A percentile compares a stretch with the other conserved stretches of the same genome.
These are phyloP conservation scores for Xanthorhoe spadicearia DNA, from an alignment of 2,888 invertebrate genomes.

Conservation along the genomic window DNA sequence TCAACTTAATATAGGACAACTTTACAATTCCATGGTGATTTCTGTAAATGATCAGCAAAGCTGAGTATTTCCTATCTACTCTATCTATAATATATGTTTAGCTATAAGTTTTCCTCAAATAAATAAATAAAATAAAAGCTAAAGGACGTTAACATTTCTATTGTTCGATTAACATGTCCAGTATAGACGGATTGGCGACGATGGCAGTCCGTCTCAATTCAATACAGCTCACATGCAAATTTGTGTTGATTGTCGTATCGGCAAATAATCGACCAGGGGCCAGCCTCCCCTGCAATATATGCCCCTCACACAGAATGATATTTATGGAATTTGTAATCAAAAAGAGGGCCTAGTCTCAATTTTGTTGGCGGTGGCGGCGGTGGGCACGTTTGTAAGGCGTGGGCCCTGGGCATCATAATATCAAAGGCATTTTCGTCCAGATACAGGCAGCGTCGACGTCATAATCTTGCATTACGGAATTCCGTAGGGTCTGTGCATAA, in stretches of 20 bases:
- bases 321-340: constrained; percentile 39
- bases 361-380: not conserved
- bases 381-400: too few species aligned
- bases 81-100: too few species aligned
- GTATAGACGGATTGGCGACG: constrained; percentile 48
- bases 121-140: too few species aligned
- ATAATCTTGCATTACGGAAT: not conserved
- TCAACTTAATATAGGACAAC: too few species aligned
- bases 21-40: too few species aligned
- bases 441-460: not conserved
- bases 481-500: not conserved
- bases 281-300: constrained; percentile 40
- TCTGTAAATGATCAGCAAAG: too few species aligned
- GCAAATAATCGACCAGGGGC: constrained; percentile 68
- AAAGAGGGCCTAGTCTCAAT: constrained; percentile 9
- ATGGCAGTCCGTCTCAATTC: constrained; percentile 68
- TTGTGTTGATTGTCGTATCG: constrained; percentile 76
- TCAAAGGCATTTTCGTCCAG: constrained; percentile 16
- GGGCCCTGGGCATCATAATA: too few species aligned
- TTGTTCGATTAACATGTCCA: constrained; percentile 4
- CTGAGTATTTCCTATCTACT: too few species aligned
- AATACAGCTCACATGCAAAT: constrained; percentile 78
- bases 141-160: not conserved
- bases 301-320: constrained; percentile 30
- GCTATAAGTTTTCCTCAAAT: too few species aligned